phyloP scores from a whole-genome alignment of 2,797 vertebrate genomes.

The Pseudochirops corinnae region DNA sequence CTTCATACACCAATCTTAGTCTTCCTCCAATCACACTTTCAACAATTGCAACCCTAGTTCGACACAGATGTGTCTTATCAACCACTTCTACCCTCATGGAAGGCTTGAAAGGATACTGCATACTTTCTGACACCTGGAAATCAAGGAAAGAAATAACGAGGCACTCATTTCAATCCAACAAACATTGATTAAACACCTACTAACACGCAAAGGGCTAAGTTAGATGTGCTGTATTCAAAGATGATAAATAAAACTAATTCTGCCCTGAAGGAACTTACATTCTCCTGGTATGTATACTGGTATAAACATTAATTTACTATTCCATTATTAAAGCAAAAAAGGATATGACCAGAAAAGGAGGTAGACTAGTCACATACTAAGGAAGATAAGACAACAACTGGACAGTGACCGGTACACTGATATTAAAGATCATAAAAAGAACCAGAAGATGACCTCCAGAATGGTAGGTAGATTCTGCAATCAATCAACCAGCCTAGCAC shows the following conservation, averaged over 20 bases:
- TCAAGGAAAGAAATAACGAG: constrained; percentile 59
- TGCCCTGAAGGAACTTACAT: neutral
- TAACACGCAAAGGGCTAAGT: neutral
- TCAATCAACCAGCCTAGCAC: neutral
- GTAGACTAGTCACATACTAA: neutral
- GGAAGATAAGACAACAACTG: neutral
- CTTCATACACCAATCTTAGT: constrained; percentile 95
- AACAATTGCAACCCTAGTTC: constrained; percentile 96
- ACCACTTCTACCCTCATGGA: constrained; percentile 99
- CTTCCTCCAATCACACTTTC: constrained; percentile 97
- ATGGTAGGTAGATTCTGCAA: neutral
- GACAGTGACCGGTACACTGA: neutral
- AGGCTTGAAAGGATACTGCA: constrained; percentile 98
- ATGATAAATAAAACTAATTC: neutral
- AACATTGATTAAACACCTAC: neutral
- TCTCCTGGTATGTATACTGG: neutral
- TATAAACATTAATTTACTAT: neutral
- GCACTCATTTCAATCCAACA: neutral
- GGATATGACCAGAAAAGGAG: neutral
- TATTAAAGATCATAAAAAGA: neutral
- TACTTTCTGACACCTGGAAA: constrained; percentile 93
- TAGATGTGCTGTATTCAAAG: neutral
- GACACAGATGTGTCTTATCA: constrained; percentile 97
- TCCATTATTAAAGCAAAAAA: neutral
- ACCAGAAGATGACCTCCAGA: neutral